These are phyloP conservation scores for Leucophenga montana DNA, from an alignment of 2,888 invertebrate genomes.

Conservation along the genomic window DNA sequence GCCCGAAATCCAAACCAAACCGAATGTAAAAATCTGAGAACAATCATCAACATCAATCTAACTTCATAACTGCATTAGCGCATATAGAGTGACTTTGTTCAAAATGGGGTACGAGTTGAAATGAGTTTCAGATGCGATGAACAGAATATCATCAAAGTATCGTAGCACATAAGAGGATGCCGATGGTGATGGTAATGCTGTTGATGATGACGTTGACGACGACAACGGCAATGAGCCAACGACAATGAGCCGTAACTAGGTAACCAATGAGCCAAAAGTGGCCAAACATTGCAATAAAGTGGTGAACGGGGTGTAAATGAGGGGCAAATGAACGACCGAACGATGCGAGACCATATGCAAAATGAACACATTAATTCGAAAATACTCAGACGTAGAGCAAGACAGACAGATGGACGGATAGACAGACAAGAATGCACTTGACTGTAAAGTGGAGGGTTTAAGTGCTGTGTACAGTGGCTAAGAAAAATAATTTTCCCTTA, in stretches of 20 bases:
- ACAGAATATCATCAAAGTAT: not conserved
- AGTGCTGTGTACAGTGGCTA: no score
- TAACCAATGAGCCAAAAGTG: conserved; percentile 21
- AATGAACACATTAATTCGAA: conserved; percentile 19
- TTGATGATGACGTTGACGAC: not conserved
- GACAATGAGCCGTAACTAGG: conserved; percentile 30
- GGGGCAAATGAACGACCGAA: not conserved
- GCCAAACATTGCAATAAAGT: not conserved
- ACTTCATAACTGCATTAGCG: conserved; percentile 26
- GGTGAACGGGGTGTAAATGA: not conserved
- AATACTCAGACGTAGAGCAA: not conserved
- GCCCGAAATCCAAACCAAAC: not conserved
- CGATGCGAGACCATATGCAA: conserved; percentile 22
- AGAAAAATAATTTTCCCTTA: no score
- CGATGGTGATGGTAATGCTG: not conserved
- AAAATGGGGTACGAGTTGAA: not conserved
- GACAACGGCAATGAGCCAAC: not conserved
- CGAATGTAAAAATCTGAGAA: not conserved
- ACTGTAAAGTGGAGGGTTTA: no score
- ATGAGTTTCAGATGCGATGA: not conserved
- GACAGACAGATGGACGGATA: not conserved
- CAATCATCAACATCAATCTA: conserved; percentile 24
- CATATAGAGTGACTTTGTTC: not conserved
- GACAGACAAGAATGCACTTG: not conserved
- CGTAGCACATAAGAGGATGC: conserved; percentile 13